These are phyloP conservation scores for Cerastis rubricosa DNA, from an alignment of 2,888 invertebrate genomes.

Conservation along the genomic window DNA sequence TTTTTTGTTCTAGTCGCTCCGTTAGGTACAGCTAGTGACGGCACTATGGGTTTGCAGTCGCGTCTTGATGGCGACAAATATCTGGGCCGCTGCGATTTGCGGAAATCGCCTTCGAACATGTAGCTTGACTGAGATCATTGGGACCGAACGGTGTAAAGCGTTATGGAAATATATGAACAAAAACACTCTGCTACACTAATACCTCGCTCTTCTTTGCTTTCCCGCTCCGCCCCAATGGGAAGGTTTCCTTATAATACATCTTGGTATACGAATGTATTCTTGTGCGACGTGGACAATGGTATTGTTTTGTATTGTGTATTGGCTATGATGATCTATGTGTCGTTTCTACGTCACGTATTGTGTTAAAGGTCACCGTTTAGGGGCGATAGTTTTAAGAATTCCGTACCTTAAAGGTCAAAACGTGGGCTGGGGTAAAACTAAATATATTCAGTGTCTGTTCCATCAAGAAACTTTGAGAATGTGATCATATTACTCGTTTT, in stretches of 20 bases:
- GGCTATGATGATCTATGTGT: background rate
- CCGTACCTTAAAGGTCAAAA: background rate
- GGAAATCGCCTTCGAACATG: background rate
- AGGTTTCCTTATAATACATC: background rate
- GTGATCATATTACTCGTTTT: background rate
- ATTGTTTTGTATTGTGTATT: slow-evolving; percentile 14
- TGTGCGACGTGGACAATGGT: slow-evolving; percentile 8
- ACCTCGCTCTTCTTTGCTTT: too few species aligned
- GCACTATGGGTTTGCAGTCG: background rate
- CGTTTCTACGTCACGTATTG: background rate
- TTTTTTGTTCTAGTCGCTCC: background rate
- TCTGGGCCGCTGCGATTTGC: background rate
- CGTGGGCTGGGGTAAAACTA: background rate
- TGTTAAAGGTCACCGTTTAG: slow-evolving; percentile 11
- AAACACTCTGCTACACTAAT: background rate
- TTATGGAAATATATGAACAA: background rate
- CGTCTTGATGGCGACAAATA: background rate
- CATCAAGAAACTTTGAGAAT: background rate
- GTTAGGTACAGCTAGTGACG: too few species aligned
- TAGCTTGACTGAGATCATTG: background rate
- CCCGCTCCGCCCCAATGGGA: background rate
- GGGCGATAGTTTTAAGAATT: background rate
- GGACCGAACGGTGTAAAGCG: background rate
- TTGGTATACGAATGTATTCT: background rate
- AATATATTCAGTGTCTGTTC: background rate